These are phyloP conservation scores for Leptopilina myrica DNA, from an alignment of 2,888 invertebrate species.

Conservation along the genomic window DNA sequence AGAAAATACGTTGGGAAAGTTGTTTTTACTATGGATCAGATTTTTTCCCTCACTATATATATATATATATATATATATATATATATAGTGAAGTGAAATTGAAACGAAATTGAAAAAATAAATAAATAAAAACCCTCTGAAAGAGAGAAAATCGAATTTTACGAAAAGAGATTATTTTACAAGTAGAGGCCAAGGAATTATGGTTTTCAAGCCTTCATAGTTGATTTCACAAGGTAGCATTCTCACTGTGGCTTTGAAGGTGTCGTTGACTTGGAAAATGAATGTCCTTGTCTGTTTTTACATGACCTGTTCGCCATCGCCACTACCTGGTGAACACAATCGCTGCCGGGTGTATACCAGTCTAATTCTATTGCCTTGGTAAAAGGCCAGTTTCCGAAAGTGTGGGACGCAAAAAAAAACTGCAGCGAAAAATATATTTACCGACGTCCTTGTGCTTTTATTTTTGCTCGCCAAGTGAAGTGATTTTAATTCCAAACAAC, in stretches of 20 bases:
- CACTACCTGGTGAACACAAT: conserved; percentile 18
- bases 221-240: conserved; percentile 34
- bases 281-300: conserved; percentile 34
- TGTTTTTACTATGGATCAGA: background rate
- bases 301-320: conserved; percentile 39
- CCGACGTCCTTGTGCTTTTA: conserved; percentile 28
- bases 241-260: conserved; percentile 24
- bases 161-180: background rate
- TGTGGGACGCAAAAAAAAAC: conserved; percentile 4
- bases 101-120: background rate
- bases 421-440: background rate
- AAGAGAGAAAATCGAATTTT: background rate
- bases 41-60: background rate
- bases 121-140: background rate
- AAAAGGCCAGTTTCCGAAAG: conserved; percentile 34
- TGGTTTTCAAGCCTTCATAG: conserved; percentile 8
- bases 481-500: conserved; percentile 20
- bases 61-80: background rate
- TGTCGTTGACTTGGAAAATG: conserved; percentile 31
- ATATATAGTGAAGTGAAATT: background rate
- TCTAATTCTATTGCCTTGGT: conserved; percentile 37
- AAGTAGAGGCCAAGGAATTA: conserved; percentile 16
- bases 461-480: conserved; percentile 19
- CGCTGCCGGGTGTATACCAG: conserved; percentile 33
- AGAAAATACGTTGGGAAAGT: conserved; percentile 18